These are phyloP conservation scores for Lepisosteus osseus DNA, from an alignment of 2,113 vertebrate genomes.

Conservation along the genomic window DNA sequence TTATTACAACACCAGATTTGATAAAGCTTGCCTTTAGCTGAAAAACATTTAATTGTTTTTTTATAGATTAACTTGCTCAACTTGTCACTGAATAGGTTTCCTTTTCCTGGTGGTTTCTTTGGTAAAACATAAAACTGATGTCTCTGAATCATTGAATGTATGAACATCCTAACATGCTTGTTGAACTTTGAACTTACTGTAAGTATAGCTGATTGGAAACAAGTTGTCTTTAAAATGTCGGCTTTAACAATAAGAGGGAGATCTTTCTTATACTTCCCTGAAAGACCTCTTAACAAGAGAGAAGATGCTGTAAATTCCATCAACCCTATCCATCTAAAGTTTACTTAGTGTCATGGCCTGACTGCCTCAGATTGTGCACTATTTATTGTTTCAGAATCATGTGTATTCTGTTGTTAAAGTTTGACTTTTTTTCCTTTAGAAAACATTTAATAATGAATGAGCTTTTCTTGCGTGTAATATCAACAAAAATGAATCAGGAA, in stretches of 20 bases:
- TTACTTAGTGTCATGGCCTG: constrained; percentile 64
- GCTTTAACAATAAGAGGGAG: constrained; percentile 42
- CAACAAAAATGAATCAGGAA: neutral
- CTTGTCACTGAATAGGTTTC: too few species aligned
- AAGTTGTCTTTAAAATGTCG: constrained; percentile 20
- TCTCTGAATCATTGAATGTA: constrained; percentile 11
- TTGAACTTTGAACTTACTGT: neutral
- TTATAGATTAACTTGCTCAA: too few species aligned
- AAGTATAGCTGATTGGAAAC: neutral
- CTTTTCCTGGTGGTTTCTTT: neutral
- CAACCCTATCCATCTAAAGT: constrained; percentile 42
- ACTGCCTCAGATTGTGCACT: constrained; percentile 84
- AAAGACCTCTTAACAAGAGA: constrained; percentile 53
- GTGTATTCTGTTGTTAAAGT: constrained; percentile 59
- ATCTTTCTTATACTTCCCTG: constrained; percentile 48
- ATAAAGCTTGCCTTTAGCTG: too few species aligned
- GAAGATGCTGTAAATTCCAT: constrained; percentile 72
- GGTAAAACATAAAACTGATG: constrained; percentile 2
- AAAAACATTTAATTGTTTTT: too few species aligned
- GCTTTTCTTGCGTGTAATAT: constrained; percentile 43
- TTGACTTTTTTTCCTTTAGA: constrained; percentile 39
- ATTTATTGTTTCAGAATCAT: constrained; percentile 69
- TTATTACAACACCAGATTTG: too few species aligned
- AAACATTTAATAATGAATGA: constrained; percentile 59
- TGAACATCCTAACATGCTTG: neutral